These are phyloP conservation scores for Lepidurus apus DNA, from an alignment of 1,140 invertebrate species.

Conservation along the genomic window DNA sequence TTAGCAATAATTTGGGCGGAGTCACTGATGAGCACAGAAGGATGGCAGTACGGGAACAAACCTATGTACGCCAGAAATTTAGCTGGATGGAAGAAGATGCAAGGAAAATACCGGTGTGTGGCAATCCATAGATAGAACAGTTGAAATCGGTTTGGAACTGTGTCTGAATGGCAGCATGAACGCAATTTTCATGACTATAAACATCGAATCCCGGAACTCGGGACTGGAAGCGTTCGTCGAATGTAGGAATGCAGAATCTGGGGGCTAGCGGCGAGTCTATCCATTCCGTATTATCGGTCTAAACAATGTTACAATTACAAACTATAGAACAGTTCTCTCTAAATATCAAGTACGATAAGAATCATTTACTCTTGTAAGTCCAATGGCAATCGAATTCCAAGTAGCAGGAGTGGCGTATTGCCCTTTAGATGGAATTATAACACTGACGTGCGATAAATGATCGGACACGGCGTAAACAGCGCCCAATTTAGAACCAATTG, in stretches of 20 bases:
- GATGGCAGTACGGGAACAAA: constrained; percentile 12
- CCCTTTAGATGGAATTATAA: constrained; percentile 23
- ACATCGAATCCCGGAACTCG: constrained; percentile 22
- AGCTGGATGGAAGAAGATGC: too few species aligned
- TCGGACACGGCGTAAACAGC: constrained; percentile 32
- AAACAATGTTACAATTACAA: background rate
- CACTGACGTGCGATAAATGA: constrained; percentile 26
- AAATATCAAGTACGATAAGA: background rate
- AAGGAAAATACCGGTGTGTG: background rate
- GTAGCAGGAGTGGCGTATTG: constrained; percentile 29
- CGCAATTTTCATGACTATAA: constrained; percentile 32
- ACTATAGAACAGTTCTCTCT: background rate
- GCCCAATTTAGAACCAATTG: constrained; percentile 23
- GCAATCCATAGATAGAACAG: constrained; percentile 28
- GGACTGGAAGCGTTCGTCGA: background rate
- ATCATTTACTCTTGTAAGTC: background rate
- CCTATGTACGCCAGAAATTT: background rate
- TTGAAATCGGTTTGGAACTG: constrained; percentile 24
- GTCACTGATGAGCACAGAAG: background rate
- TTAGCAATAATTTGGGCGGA: background rate
- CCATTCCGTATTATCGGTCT: constrained; percentile 32
- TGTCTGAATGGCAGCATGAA: constrained; percentile 15
- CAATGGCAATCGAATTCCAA: background rate
- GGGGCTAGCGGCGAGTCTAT: constrained; percentile 5
- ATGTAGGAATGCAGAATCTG: constrained; percentile 24